Evolutionary conservation across 2,113 vertebrate genomes (phyloP), one percentile per base, ranked within the genome.

Genomic region (Caloenas nicobarica): DNA sequence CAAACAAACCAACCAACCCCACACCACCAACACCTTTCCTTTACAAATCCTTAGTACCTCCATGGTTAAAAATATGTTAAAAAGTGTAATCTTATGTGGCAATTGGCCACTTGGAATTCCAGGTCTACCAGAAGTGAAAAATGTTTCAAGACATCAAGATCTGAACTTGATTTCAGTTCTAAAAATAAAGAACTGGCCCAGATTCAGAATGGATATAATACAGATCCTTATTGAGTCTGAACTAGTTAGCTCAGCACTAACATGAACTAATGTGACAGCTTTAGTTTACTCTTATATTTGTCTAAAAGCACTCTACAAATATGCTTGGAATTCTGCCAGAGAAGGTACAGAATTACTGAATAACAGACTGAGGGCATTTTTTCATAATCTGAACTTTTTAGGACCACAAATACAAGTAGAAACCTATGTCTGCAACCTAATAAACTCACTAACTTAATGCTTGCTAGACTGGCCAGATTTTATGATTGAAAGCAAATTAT

Each of bases 401-500:
- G n/a, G 48, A 89, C 36, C 31, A 60, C 74, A 93, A 92, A 91
- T 79, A 66, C 31, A 82, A 85, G 61, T 22, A 66, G 46, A 93
- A 89, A 86, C 24, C 33, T 85, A 38, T 17, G 10, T 65, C 46
- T 78, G 72, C 66, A 79, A 53, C 56, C 29, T 84, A 93, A 93
- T 72, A 88, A 91, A 94, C 17, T 81, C 81, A 81, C 54, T 91
- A 91, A 76, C 28, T 66, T 83, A 79, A 31, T 70, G 50, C 51
- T 79, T 73, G 38, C 23, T 70, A 76, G 82, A 84, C 44, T 9
- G 8, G 46, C 3, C 7, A 11, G 54, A 91, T 83, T 89, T 94
- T 78, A 88, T 64, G 58, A 87, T 28, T 86, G 77, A 93, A 95
- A 91, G n/a, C 13, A 93, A 94, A 81, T 91, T 79, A 88, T 94